A percentile compares a stretch with the other conserved stretches of the same genome.
These are phyloP conservation scores for Ephydatia muelleri DNA, from an alignment of 37 sponge, comb jelly and placozoan species.

Conservation along the genomic window DNA sequence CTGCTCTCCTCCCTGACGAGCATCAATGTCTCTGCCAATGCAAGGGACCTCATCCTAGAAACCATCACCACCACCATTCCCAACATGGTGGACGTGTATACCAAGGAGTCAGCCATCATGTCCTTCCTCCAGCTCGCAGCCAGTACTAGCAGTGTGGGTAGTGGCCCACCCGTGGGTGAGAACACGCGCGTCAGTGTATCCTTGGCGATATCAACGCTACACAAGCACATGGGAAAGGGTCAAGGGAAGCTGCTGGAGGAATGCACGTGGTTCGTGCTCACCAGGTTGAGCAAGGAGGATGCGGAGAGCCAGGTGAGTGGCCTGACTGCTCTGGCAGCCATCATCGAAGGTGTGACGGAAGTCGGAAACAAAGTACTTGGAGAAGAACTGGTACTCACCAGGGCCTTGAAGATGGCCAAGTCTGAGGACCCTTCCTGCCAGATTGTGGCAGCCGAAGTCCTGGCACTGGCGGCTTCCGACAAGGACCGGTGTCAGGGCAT, in stretches of 20 bases:
- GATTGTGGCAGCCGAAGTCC: conserved; percentile 71
- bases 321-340: conserved; percentile 64
- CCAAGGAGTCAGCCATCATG: conserved; percentile 42
- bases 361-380: conserved; percentile 66
- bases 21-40: conserved; percentile 6
- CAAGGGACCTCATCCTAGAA: conserved; percentile 66
- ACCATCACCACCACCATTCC: conserved; percentile 52
- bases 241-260: conserved; percentile 26
- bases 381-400: conserved; percentile 47
- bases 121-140: conserved; percentile 69
- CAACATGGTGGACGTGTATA: conserved; percentile 41
- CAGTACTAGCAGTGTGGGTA: conserved; percentile 32
- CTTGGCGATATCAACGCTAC: conserved; percentile 57
- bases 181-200: conserved; percentile 69
- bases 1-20: conserved; percentile 33
- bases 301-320: conserved; percentile 27
- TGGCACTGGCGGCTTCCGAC: conserved; percentile 90
- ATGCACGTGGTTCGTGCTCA: conserved; percentile 48
- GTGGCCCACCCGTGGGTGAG: conserved; percentile 2
- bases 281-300: conserved; percentile 34
- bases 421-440: conserved; percentile 60
- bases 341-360: conserved; percentile 70
- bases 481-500: conserved; percentile 74
- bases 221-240: conserved; percentile 44
- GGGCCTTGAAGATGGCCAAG: conserved; percentile 49